Evolutionary conservation across 2,113 vertebrate species (phyloP), one percentile per base, ranked within the genome.

Genomic region (Mesitornis unicolor): DNA sequence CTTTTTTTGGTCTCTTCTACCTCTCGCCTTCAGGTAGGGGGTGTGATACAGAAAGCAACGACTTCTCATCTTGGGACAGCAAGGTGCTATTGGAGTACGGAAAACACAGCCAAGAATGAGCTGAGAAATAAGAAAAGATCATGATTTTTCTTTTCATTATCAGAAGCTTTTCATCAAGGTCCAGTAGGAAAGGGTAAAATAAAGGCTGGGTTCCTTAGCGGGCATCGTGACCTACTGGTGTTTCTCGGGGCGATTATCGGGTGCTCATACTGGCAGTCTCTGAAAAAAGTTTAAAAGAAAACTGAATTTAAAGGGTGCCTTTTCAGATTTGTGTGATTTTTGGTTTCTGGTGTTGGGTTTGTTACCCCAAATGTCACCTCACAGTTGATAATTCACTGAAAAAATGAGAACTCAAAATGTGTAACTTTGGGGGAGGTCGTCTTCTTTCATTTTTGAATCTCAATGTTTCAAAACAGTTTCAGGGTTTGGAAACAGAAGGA

Each of bases 401-500:
- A 59, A 61, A 86, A 68, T 0, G 2, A 69, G 33, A 68, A 40
- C 24, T 13, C 73, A 35, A 74, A 87, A 60, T 21, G 31, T 17
- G 8, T 48, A 17, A 11, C 29, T 80, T 69, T 9, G 12, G 13
- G 11, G 40, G 20, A 33, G 5, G 6, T 43, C 22, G 22, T 75
- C 42, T 63, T 16, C 56, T 84, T 93, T 79, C 20, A 10, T 9
- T 87, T 67, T 70, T 48, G 24, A 56, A 80, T 74, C 68, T 45
- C 2, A 0, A 31, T 29, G 22, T 94, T 96, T 90, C 85, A 61
- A 93, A 94, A 93, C 4, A 59, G 8, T 35, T 50, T 36, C 1
- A 0, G 68, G 69, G 60, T 93, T 95, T 92, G 59, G 90, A 77
- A 92, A 81, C 22, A 77, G 78, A 45, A 85, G 83, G 71, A 29